Conservation (phyloP, 2,888 invertebrate species). For the Leptinotarsa haldemani region DNA sequence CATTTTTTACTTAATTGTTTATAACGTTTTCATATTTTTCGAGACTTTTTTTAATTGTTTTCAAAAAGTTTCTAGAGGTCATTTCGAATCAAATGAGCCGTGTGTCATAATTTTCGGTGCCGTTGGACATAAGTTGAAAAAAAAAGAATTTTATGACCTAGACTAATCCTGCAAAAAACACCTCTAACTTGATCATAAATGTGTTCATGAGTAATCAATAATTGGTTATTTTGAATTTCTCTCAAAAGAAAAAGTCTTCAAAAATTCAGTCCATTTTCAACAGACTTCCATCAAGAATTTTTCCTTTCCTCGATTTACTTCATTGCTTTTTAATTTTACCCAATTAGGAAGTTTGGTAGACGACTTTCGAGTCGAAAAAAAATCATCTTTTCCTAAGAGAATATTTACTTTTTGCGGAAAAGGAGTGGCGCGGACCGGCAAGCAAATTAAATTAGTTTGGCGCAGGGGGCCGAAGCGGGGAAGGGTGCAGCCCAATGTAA, state of each 20-base stretch:
- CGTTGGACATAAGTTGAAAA: too few relatives aligned
- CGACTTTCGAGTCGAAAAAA: slow-evolving; percentile 45
- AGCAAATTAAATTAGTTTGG: slow-evolving; percentile 51
- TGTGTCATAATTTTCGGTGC: too few relatives aligned
- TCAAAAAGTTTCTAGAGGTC: too few relatives aligned
- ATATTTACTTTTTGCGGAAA: slow-evolving; percentile 37
- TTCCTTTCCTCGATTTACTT: slow-evolving; percentile 36
- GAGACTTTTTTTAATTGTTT: too few relatives aligned
- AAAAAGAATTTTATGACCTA: too few relatives aligned
- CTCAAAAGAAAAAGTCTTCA: neutral
- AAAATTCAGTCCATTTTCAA: neutral
- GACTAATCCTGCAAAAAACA: too few relatives aligned
- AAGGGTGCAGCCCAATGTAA: slow-evolving; percentile 47
- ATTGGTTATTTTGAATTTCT: too few relatives aligned
- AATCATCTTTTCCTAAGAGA: slow-evolving; percentile 25
- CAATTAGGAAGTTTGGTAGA: slow-evolving; percentile 50
- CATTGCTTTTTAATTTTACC: slow-evolving; percentile 51
- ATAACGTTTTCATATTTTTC: too few relatives aligned
- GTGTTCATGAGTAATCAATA: too few relatives aligned
- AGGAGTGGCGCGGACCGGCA: slow-evolving; percentile 27
- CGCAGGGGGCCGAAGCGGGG: slow-evolving; percentile 30
- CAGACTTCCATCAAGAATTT: slow-evolving; percentile 1
- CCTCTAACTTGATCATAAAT: too few relatives aligned
- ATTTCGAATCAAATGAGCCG: too few relatives aligned
- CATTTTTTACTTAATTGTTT: too few relatives aligned